Evolutionary conservation across 2,113 vertebrate genomes (phyloP).

Genomic region (Pachypanchax playfairii): DNA sequence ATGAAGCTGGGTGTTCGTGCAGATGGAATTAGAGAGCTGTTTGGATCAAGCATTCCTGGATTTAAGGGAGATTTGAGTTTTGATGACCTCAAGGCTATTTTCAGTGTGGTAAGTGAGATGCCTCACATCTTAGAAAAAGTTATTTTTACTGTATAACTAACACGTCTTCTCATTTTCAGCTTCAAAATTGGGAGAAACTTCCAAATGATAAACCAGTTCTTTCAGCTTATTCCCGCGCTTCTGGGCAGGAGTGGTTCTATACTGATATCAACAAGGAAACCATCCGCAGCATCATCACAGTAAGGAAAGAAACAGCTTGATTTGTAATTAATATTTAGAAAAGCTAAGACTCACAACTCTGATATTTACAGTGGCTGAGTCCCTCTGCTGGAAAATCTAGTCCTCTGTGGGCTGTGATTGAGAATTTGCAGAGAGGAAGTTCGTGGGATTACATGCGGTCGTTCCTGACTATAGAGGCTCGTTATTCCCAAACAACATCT

Average conservation of each 20-base stretch:
- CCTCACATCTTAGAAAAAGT: not conserved
- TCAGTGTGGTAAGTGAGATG: constrained; percentile 62
- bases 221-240: constrained; percentile 55
- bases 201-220: constrained; percentile 63
- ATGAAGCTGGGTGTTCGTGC: constrained; percentile 71
- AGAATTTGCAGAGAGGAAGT: constrained; percentile 62
- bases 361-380: constrained; percentile 56
- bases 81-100: constrained; percentile 60
- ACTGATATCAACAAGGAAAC: constrained; percentile 66
- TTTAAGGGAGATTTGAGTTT: constrained; percentile 60
- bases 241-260: constrained; percentile 78
- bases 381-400: constrained; percentile 62
- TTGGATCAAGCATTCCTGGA: constrained; percentile 39
- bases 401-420: constrained; percentile 58
- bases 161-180: constrained; percentile 51
- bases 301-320: constrained; percentile 35
- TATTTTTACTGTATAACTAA: not conserved
- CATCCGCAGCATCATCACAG: constrained; percentile 58
- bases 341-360: too few relatives aligned
- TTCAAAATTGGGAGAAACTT: constrained; percentile 68
- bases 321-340: not conserved
- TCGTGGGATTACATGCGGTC: constrained; percentile 74
- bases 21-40: constrained; percentile 70
- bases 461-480: constrained; percentile 68
- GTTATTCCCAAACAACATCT: constrained; percentile 74